These are phyloP conservation scores for Trachymyrmex septentrionalis DNA, from an alignment of 1,140 invertebrate genomes.

Conservation along the genomic window DNA sequence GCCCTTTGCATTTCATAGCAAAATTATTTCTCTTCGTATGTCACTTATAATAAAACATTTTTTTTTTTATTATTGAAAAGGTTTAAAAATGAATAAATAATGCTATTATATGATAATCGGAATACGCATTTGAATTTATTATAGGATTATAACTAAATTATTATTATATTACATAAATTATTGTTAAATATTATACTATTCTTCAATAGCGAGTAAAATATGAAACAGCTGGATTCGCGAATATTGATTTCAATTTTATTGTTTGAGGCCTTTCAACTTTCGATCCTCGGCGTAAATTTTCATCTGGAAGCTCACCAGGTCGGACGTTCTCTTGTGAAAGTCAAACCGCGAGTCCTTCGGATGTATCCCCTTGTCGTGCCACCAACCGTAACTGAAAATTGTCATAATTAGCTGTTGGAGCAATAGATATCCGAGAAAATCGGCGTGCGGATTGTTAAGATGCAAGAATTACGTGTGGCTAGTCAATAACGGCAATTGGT, in stretches of 20 bases:
- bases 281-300: slow-evolving; percentile 80
- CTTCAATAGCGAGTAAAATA: background rate
- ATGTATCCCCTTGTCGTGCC: slow-evolving; percentile 80
- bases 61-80: background rate
- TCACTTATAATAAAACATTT: background rate
- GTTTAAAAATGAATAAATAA: background rate
- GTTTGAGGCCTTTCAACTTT: slow-evolving; percentile 70
- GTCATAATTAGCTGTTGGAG: background rate
- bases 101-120: background rate
- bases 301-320: slow-evolving; percentile 79
- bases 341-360: slow-evolving; percentile 78
- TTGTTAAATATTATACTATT: background rate
- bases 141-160: background rate
- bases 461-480: slow-evolving; percentile 79
- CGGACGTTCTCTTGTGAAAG: slow-evolving; percentile 81
- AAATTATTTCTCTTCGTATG: background rate
- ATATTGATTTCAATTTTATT: background rate
- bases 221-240: background rate
- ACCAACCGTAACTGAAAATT: slow-evolving; percentile 82
- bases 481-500: slow-evolving; percentile 76
- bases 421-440: background rate
- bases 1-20: too few species aligned
- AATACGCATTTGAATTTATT: background rate
- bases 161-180: background rate
- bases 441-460: too few species aligned